Evolutionary conservation across 2,888 invertebrate species (phyloP).

Genomic region (Sussaba pulchella): DNA sequence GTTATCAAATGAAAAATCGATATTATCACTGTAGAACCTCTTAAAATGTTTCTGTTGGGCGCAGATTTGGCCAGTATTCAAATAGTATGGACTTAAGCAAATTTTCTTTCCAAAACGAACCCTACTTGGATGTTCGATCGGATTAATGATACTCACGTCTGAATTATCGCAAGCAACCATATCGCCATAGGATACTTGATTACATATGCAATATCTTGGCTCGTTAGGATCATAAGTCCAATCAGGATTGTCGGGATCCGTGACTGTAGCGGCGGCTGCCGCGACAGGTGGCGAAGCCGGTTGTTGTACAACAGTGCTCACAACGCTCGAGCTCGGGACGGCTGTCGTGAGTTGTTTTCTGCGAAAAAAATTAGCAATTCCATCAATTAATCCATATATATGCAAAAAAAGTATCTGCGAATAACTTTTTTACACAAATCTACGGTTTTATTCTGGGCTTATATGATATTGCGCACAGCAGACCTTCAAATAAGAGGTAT

Average conservation of each 20-base stretch:
- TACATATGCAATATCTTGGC: constrained; percentile 97
- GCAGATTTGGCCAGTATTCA: neutral
- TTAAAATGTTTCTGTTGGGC: neutral
- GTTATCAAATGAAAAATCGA: neutral
- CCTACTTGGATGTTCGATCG: too few species aligned
- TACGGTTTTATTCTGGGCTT: too few species aligned
- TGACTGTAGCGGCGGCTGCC: constrained; percentile 83
- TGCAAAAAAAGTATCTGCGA: constrained; percentile 42
- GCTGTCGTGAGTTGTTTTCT: constrained; percentile 81
- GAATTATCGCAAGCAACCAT: constrained; percentile 99
- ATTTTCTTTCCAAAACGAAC: too few species aligned
- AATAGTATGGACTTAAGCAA: too few species aligned
- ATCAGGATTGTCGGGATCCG: constrained; percentile 89
- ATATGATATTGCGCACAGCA: too few species aligned
- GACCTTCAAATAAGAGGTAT: too few species aligned
- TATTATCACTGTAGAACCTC: constrained; percentile 18
- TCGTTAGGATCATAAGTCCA: constrained; percentile 99
- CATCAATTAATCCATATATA: too few species aligned
- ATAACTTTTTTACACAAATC: too few species aligned
- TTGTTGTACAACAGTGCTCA: constrained; percentile 79
- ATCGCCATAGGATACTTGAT: constrained; percentile 98
- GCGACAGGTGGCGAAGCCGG: constrained; percentile 84
- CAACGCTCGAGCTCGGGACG: constrained; percentile 80
- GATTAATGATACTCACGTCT: constrained; percentile 88
- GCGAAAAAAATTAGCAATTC: too few species aligned